phyloP scores from a whole-genome alignment of 2,888 invertebrate genomes.

The Leptodirus hochenwartii region DNA sequence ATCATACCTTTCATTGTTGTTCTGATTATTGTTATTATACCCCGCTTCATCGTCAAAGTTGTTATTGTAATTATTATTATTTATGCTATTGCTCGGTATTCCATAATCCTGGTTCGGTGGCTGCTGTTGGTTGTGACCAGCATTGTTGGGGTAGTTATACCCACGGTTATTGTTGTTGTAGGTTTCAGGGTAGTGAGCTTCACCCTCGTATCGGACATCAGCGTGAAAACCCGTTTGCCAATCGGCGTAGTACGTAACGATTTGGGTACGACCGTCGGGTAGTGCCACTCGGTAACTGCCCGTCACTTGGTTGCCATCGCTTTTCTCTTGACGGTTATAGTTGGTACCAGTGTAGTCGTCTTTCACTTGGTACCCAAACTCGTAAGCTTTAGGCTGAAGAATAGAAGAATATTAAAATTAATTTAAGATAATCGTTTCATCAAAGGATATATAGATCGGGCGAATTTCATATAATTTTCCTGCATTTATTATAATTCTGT shows the following conservation, averaged over 20 bases:
- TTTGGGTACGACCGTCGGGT: conserved; percentile 42
- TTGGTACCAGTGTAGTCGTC: conserved; percentile 58
- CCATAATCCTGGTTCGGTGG: conserved; percentile 9
- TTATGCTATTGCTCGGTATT: conserved; percentile 12
- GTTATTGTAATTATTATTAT: conserved; percentile 11
- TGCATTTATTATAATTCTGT: too few species aligned
- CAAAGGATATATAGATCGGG: too few species aligned
- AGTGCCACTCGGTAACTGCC: conserved; percentile 42
- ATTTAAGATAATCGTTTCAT: too few species aligned
- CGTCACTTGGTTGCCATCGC: conserved; percentile 50
- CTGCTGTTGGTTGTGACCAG: conserved; percentile 6
- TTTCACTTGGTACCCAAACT: conserved; percentile 63
- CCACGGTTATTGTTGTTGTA: conserved; percentile 18
- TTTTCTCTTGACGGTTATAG: conserved; percentile 48
- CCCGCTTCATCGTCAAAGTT: conserved; percentile 7
- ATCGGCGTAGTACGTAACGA: conserved; percentile 60
- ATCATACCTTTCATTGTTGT: conserved; percentile 11
- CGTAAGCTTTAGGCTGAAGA: conserved; percentile 53
- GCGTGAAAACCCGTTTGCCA: conserved; percentile 67
- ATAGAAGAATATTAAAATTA: too few species aligned
- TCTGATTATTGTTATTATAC: conserved; percentile 8
- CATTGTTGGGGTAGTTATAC: conserved; percentile 9
- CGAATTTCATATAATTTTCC: too few species aligned
- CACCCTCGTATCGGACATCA: conserved; percentile 51
- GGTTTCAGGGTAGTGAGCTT: conserved; percentile 43